A percentile compares a stretch with the other conserved stretches of the same genome.
These are phyloP conservation scores for Iguana delicatissima DNA, from an alignment of 2,797 vertebrate species.

Conservation along the genomic window DNA sequence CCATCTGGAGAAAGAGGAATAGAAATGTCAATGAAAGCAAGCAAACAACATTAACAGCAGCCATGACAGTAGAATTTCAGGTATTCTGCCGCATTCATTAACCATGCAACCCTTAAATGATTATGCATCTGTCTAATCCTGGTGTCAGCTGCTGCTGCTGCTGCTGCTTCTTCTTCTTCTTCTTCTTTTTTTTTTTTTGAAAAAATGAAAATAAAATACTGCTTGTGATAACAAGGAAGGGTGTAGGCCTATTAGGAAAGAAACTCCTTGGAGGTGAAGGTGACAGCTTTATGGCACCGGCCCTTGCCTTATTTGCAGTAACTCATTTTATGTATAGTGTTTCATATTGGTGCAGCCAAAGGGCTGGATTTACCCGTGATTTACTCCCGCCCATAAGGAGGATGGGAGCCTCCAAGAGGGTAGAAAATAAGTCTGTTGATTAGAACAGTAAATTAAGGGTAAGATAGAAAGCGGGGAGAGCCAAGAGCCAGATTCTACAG, in stretches of 20 bases:
- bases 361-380: slow-evolving; percentile 73
- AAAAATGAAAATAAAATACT: slow-evolving; percentile 56
- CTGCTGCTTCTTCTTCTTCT: too few species aligned
- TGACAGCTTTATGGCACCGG: slow-evolving; percentile 79
- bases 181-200: slow-evolving; percentile 32
- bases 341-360: slow-evolving; percentile 70
- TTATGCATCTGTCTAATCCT: slow-evolving; percentile 70
- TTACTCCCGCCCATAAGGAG: slow-evolving; percentile 72
- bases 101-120: slow-evolving; percentile 53
- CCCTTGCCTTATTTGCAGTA: slow-evolving; percentile 83
- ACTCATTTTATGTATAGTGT: slow-evolving; percentile 80
- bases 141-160: too few species aligned
- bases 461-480: slow-evolving; percentile 23
- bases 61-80: neutral
- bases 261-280: slow-evolving; percentile 75
- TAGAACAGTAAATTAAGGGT: slow-evolving; percentile 80
- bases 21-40: neutral
- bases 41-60: neutral
- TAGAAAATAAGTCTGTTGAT: slow-evolving; percentile 78
- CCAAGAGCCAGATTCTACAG: slow-evolving; percentile 45
- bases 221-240: slow-evolving; percentile 69
- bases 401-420: slow-evolving; percentile 61
- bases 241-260: slow-evolving; percentile 73
- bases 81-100: slow-evolving; percentile 39
- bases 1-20: too few species aligned